Percentiles rank a stretch among this genome's conserved stretches.
Evolutionary conservation across 2,797 vertebrate genomes (phyloP).

Genomic region (Orientallactaga sibirica): DNA sequence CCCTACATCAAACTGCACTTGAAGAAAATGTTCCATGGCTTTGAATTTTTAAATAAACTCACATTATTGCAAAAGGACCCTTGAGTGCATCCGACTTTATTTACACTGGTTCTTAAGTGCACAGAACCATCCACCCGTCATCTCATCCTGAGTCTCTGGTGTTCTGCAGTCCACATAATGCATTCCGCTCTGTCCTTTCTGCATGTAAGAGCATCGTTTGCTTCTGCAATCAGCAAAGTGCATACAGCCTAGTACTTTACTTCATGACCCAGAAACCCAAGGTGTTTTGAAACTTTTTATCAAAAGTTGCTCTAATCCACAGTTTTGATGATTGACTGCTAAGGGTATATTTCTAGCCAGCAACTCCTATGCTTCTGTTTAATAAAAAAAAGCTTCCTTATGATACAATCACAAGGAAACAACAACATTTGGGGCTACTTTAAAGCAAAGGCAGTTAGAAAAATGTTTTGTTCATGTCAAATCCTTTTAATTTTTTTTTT

Average conservation of each 20-base stretch:
- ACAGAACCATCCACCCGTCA: not conserved
- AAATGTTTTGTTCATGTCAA: not conserved
- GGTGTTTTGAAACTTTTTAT: not conserved
- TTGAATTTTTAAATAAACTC: not conserved
- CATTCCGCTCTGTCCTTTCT: not conserved
- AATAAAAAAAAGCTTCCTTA: not conserved
- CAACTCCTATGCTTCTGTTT: not conserved
- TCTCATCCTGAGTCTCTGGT: not conserved
- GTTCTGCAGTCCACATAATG: not conserved
- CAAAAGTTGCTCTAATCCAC: not conserved
- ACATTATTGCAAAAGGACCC: not conserved
- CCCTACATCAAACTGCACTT: conserved; percentile 8
- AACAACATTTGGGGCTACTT: not conserved
- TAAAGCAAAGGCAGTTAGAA: not conserved
- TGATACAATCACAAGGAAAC: not conserved
- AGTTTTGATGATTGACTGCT: not conserved
- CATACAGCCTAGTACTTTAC: not conserved
- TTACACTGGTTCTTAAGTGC: not conserved
- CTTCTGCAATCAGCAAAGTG: not conserved
- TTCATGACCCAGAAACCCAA: not conserved
- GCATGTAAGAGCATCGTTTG: not conserved
- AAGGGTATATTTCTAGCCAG: not conserved
- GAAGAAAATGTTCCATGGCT: not conserved
- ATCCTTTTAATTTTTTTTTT: too few relatives aligned
- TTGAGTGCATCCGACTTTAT: not conserved